Conservation (phyloP, 2,113 vertebrate species). For the Oenanthe oenanthe region DNA sequence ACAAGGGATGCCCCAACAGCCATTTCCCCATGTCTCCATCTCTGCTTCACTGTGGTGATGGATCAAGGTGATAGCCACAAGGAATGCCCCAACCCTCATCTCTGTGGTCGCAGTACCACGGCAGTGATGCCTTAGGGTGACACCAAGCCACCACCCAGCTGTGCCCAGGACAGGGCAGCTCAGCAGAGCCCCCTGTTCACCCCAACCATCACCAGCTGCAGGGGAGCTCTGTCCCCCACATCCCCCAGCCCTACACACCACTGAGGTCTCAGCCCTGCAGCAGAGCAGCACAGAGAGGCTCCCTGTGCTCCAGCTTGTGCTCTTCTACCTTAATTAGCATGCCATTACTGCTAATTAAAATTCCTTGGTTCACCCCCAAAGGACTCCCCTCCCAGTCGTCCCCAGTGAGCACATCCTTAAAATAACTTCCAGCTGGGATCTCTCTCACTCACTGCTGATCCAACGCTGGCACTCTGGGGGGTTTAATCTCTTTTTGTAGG, state of each 20-base stretch:
- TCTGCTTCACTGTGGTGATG: accelerated
- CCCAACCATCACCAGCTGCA: not conserved
- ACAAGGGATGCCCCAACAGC: no score
- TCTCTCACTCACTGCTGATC: not conserved
- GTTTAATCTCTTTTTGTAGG: not conserved
- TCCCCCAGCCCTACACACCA: not conserved
- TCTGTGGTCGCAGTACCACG: accelerated
- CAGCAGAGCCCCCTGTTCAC: not conserved
- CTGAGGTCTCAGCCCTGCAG: accelerated
- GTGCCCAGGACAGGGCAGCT: not conserved
- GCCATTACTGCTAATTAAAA: not conserved
- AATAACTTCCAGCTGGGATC: not conserved
- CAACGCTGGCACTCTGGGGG: accelerated
- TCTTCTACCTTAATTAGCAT: not conserved
- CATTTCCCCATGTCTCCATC: accelerated
- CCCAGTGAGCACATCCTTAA: not conserved
- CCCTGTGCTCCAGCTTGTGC: not conserved
- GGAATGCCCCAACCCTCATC: not conserved
- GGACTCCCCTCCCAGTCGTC: not conserved
- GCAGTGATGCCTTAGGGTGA: not conserved
- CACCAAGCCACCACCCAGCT: not conserved
- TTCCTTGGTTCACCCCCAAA: not conserved
- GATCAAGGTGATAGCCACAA: accelerated
- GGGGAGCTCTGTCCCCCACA: not conserved
- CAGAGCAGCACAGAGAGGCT: not conserved